Percentiles rank a stretch among this genome's conserved stretches.
Conservation (phyloP, 2,113 vertebrate species). For the Sylvietta virens region DNA sequence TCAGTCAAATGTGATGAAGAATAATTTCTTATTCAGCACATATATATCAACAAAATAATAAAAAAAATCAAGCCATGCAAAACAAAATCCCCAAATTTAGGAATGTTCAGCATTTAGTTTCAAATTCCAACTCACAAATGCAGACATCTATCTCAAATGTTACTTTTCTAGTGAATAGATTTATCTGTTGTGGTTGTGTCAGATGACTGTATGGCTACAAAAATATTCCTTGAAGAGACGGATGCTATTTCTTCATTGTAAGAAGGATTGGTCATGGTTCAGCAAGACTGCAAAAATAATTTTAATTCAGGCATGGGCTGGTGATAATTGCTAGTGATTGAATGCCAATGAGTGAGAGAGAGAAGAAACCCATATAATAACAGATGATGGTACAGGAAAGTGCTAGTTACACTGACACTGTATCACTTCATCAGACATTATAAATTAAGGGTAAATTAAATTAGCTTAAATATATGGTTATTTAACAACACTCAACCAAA, state of each 20-base stretch:
- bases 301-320: slow-evolving; percentile 33
- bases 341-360: slow-evolving; percentile 23
- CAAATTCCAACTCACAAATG: background rate
- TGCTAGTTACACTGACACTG: background rate
- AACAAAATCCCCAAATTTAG: background rate
- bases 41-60: background rate
- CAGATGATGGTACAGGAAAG: slow-evolving; percentile 6
- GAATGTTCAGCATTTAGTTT: background rate
- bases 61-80: background rate
- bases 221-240: slow-evolving; percentile 19
- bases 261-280: slow-evolving; percentile 27
- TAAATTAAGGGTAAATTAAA: slow-evolving; percentile 72
- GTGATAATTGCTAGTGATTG: slow-evolving; percentile 55
- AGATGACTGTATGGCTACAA: background rate
- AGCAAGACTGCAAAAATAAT: slow-evolving; percentile 43
- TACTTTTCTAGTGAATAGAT: background rate
- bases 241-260: background rate
- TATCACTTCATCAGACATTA: slow-evolving; percentile 35
- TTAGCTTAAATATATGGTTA: slow-evolving; percentile 71
- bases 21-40: background rate
- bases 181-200: background rate
- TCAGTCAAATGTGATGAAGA: background rate
- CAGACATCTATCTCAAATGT: background rate
- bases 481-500: slow-evolving; percentile 70
- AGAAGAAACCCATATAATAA: background rate